phyloP scores from a whole-genome alignment of 2,113 vertebrate species.

The Microtus ochrogaster region DNA sequence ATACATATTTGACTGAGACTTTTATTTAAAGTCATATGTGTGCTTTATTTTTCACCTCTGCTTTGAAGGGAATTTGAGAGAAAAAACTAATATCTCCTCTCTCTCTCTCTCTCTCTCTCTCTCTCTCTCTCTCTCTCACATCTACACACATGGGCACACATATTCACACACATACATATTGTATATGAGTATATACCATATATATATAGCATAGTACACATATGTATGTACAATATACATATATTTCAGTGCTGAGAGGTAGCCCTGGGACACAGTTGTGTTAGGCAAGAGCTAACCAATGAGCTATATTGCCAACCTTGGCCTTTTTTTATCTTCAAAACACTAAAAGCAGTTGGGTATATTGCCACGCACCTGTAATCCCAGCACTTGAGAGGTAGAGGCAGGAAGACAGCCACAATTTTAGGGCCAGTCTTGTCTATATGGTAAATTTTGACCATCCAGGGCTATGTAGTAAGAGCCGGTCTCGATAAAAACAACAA shows the following conservation, averaged over 20 bases:
- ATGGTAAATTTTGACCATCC: neutral
- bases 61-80: neutral
- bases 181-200: neutral
- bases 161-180: neutral
- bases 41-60: neutral
- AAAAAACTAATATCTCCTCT: neutral
- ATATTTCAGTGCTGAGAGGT: neutral
- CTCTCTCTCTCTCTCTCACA: too few relatives aligned
- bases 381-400: neutral
- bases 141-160: neutral
- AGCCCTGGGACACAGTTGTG: neutral
- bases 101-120: neutral
- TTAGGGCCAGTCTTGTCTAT: neutral
- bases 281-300: neutral
- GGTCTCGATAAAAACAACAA: neutral
- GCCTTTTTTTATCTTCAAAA: neutral
- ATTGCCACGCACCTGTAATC: neutral
- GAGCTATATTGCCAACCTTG: neutral
- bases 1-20: neutral
- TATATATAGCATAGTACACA: neutral
- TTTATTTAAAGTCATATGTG: neutral
- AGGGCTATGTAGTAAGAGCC: neutral
- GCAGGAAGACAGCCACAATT: neutral
- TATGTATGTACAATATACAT: neutral
- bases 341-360: neutral